Evolutionary conservation across 2,113 vertebrate species (phyloP).

Genomic region (Petroica traversi): DNA sequence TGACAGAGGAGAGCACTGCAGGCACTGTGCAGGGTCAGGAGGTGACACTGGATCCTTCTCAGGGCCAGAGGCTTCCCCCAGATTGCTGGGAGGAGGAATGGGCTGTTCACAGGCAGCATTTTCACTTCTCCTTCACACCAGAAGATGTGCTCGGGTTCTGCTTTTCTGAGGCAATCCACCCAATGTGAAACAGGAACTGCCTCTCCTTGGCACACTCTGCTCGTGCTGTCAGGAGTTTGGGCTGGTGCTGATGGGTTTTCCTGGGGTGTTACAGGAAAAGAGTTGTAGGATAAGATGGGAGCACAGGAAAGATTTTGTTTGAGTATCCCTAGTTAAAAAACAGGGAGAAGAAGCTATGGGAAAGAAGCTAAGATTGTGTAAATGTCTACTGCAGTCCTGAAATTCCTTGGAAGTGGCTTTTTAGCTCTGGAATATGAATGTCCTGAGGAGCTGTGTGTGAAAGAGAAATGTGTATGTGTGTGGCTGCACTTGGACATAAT

Average conservation of each 20-base stretch:
- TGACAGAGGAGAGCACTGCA: rapidly evolving
- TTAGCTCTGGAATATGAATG: background rate
- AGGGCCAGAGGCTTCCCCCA: background rate
- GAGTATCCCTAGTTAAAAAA: background rate
- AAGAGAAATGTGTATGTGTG: background rate
- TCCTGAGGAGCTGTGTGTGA: background rate
- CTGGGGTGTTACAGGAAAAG: background rate
- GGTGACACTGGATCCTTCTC: background rate
- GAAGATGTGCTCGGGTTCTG: background rate
- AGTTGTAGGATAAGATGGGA: background rate
- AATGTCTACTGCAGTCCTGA: background rate
- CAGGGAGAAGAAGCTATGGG: background rate
- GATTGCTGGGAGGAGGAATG: background rate
- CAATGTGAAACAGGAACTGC: background rate
- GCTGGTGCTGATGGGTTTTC: background rate
- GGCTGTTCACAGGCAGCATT: background rate
- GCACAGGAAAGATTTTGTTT: background rate
- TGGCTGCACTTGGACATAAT: background rate
- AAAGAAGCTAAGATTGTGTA: background rate
- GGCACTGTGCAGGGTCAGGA: background rate
- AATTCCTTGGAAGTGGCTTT: background rate
- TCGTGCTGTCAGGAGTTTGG: background rate
- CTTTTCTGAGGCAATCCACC: background rate
- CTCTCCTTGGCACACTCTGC: background rate
- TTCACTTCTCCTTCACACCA: background rate